Evolutionary conservation across 2,888 invertebrate genomes (phyloP).

Genomic region (Tiphia femorata): DNA sequence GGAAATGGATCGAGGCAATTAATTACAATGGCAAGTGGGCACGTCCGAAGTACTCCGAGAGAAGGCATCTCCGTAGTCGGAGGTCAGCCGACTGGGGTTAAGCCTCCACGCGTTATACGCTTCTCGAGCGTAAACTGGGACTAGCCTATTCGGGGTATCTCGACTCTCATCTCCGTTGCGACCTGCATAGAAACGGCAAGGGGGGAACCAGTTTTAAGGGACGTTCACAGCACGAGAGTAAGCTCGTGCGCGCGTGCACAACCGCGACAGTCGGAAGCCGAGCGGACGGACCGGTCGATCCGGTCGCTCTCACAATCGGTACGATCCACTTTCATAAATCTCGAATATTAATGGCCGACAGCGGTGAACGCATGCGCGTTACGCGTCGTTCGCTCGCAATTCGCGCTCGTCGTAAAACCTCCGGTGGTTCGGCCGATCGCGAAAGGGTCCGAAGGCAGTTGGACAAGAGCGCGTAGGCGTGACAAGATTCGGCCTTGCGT

Average conservation of each 20-base stretch:
- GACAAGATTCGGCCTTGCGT: slow-evolving; percentile 28
- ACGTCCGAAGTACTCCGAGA: slow-evolving; percentile 7
- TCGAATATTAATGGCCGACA: too few species aligned
- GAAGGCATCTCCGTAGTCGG: slow-evolving; percentile 29
- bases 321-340: too few species aligned
- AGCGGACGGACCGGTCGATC: neutral
- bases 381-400: too few species aligned
- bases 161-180: slow-evolving; percentile 30
- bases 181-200: slow-evolving; percentile 32
- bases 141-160: slow-evolving; percentile 40
- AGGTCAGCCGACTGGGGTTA: slow-evolving; percentile 38
- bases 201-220: slow-evolving; percentile 32
- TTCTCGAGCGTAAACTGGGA: slow-evolving; percentile 30
- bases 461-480: slow-evolving; percentile 43
- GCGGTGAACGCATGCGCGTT: too few species aligned
- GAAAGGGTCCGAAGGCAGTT: too few species aligned
- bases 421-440: too few species aligned
- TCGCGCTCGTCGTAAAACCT: too few species aligned
- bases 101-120: slow-evolving; percentile 32
- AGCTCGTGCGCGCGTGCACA: neutral
- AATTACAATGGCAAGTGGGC: slow-evolving; percentile 16
- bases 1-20: neutral
- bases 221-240: neutral
- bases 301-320: neutral
- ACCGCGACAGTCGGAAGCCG: neutral